Conservation (phyloP, 2,888 invertebrate species). For the Endotricha flammealis region DNA sequence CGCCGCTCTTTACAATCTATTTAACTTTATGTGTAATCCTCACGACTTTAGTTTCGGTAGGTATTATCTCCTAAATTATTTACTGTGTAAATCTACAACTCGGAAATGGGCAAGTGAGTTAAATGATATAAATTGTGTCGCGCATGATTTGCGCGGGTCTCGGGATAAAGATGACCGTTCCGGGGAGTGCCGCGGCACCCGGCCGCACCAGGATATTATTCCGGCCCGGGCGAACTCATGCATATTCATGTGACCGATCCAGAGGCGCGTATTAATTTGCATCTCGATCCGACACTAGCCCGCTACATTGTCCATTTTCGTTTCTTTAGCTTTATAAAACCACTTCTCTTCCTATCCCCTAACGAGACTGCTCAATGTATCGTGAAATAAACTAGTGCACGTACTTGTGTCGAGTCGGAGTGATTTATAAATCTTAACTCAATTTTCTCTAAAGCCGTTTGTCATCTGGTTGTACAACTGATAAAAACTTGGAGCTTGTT, state of each 20-base stretch:
- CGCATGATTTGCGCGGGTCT: constrained; percentile 14
- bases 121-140: constrained; percentile 9
- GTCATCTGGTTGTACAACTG: constrained; percentile 6
- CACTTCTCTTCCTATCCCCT: constrained; percentile 21
- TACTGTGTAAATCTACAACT: not conserved
- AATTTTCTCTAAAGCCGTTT: constrained; percentile 10
- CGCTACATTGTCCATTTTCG: constrained; percentile 59
- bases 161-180: constrained; percentile 10
- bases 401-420: constrained; percentile 5
- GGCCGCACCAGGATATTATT: constrained; percentile 59
- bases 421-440: constrained; percentile 9
- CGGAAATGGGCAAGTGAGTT: constrained; percentile 4
- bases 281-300: constrained; percentile 58
- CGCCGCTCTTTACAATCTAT: too few relatives aligned
- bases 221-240: constrained; percentile 57
- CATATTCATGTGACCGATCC: constrained; percentile 71
- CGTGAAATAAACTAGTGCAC: constrained; percentile 34
- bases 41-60: too few relatives aligned
- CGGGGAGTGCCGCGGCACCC: constrained; percentile 20
- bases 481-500: constrained; percentile 9
- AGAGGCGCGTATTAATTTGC: constrained; percentile 75
- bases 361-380: constrained; percentile 43
- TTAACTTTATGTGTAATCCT: too few relatives aligned
- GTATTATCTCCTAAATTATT: too few relatives aligned
- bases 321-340: constrained; percentile 50